phyloP scores from a whole-genome alignment of 2,113 vertebrate species.

The Austrofundulus limnaeus region DNA sequence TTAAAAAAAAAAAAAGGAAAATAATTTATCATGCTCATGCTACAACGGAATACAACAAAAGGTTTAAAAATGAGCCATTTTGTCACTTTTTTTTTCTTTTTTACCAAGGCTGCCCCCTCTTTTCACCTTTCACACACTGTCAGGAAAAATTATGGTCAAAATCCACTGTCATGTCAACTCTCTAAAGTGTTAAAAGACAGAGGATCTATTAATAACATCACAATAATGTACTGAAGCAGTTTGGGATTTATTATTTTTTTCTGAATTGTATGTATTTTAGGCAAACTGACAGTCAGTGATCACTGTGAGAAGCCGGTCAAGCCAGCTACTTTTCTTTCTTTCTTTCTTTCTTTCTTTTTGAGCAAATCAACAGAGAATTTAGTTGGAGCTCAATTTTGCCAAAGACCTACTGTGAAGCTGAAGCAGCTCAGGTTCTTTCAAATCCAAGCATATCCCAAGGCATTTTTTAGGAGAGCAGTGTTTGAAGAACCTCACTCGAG shows the following conservation, averaged over 20 bases:
- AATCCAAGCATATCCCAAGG: conserved; percentile 45
- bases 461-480: conserved; percentile 17
- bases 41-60: too few relatives aligned
- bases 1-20: too few relatives aligned
- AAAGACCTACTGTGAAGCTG: conserved; percentile 39
- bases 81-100: conserved; percentile 27
- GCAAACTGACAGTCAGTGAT: conserved; percentile 34
- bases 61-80: conserved; percentile 4
- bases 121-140: conserved; percentile 42
- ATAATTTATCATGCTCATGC: background rate
- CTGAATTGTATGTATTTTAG: conserved; percentile 35
- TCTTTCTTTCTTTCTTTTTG: too few relatives aligned
- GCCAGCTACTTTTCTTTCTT: too few relatives aligned
- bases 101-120: conserved; percentile 25
- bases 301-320: conserved; percentile 37
- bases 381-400: conserved; percentile 40
- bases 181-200: conserved; percentile 54
- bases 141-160: conserved; percentile 51
- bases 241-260: conserved; percentile 33
- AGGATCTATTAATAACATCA: conserved; percentile 51
- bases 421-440: conserved; percentile 45
- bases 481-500: conserved; percentile 6
- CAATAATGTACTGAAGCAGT: conserved; percentile 10
- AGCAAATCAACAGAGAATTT: conserved; percentile 38
- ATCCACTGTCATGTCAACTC: conserved; percentile 48